Conservation (phyloP, 2,113 vertebrate genomes). For the Pseudorhombus dupliciocellatus region DNA sequence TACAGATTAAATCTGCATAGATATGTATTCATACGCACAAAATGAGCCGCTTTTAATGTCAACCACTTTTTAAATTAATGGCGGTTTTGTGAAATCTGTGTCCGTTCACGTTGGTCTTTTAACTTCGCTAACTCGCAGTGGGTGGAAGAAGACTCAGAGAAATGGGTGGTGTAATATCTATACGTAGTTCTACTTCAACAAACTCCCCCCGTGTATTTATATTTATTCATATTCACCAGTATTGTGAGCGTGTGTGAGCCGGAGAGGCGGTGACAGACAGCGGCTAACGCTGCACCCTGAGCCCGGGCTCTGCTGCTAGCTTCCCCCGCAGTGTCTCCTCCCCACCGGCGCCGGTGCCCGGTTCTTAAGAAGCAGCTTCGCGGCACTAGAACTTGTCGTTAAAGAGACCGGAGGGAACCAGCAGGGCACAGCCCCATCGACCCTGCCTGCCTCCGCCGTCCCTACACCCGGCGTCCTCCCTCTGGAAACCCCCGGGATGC, state of each 20-base stretch:
- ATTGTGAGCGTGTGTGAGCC: slow-evolving; percentile 34
- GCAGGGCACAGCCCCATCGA: background rate
- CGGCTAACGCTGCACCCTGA: slow-evolving; percentile 19
- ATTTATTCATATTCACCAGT: background rate
- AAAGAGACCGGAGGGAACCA: slow-evolving; percentile 27
- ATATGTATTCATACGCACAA: background rate
- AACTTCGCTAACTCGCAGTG: background rate
- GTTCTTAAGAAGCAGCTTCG: no score
- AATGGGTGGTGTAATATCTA: background rate
- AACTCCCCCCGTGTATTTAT: background rate
- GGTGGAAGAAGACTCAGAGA: no score
- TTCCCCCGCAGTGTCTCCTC: background rate
- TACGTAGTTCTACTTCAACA: background rate
- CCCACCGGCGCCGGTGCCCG: background rate
- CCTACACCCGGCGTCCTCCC: slow-evolving; percentile 55
- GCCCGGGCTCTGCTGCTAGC: slow-evolving; percentile 18
- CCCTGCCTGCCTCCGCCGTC: slow-evolving; percentile 25
- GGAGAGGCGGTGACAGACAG: slow-evolving; percentile 71
- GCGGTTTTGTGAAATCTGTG: background rate
- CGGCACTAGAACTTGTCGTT: slow-evolving; percentile 30
- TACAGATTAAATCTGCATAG: no score
- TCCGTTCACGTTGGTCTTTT: background rate
- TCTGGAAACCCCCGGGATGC: slow-evolving; percentile 66
- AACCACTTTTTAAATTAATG: background rate
- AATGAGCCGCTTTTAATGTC: background rate